A percentile compares a stretch with the other conserved stretches of the same genome.
These are phyloP conservation scores for Coptodon bakossiorum DNA, from an alignment of 2,113 vertebrate species.

Conservation along the genomic window DNA sequence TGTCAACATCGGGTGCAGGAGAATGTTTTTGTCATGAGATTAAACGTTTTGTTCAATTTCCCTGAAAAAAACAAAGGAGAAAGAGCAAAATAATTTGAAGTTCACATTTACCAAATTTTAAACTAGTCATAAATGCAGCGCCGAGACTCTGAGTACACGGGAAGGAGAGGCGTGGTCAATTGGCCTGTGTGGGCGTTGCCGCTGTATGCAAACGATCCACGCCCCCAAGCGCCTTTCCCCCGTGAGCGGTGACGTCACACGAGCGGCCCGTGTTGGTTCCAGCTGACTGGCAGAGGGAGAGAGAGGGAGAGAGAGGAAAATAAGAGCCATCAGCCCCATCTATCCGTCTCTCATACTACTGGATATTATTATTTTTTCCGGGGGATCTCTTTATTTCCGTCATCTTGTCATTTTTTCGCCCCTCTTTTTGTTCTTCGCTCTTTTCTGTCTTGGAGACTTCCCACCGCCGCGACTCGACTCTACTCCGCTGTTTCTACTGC, in stretches of 20 bases:
- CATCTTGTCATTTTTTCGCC: constrained; percentile 19
- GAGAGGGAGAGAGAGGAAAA: constrained; percentile 42
- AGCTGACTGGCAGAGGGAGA: constrained; percentile 65
- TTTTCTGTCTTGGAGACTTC: background rate
- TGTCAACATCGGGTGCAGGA: background rate
- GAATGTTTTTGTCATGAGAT: background rate
- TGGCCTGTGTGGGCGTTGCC: background rate
- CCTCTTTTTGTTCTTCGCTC: background rate
- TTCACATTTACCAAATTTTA: background rate
- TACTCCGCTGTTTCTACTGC: background rate
- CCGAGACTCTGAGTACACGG: background rate
- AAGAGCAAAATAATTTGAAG: background rate
- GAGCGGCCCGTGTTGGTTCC: constrained; percentile 77
- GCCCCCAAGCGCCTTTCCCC: constrained; percentile 62
- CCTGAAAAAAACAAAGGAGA: background rate
- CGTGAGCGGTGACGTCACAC: constrained; percentile 75
- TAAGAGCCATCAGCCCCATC: constrained; percentile 54
- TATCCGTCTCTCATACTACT: constrained; percentile 39
- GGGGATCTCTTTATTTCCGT: constrained; percentile 35
- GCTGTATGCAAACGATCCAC: constrained; percentile 39
- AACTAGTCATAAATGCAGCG: background rate
- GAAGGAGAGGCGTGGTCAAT: background rate
- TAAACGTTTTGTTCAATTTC: background rate
- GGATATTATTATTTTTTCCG: constrained; percentile 61
- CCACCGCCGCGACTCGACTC: background rate